Percentiles rank a stretch among this genome's conserved stretches.
These are phyloP conservation scores for Pandemis corylana DNA, from an alignment of 2,888 invertebrate species.

Conservation along the genomic window DNA sequence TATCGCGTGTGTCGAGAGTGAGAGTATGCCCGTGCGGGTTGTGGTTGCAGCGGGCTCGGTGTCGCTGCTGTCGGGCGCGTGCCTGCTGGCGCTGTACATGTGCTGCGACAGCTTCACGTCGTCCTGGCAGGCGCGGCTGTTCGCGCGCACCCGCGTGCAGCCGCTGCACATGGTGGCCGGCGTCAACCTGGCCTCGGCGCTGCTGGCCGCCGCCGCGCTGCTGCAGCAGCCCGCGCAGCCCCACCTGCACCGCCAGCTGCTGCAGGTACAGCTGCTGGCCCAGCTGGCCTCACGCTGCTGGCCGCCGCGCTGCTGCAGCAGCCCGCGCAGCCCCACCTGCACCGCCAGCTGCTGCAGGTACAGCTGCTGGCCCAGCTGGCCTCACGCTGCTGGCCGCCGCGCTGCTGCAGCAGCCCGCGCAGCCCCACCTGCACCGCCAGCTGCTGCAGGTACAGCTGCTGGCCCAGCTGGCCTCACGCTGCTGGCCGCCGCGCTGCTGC, in stretches of 20 bases:
- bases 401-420: slow-evolving; percentile 90
- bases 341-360: slow-evolving; percentile 95
- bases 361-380: slow-evolving; percentile 93
- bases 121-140: slow-evolving; percentile 98
- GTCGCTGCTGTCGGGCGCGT: background rate
- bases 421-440: slow-evolving; percentile 84
- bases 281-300: slow-evolving; percentile 61
- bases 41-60: background rate
- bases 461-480: slow-evolving; percentile 98
- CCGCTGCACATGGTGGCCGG: slow-evolving; percentile 95
- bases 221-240: slow-evolving; percentile 88
- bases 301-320: slow-evolving; percentile 96
- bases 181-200: slow-evolving; percentile 96
- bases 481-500: slow-evolving; percentile 93
- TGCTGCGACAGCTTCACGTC: slow-evolving; percentile 98
- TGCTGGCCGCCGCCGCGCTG: slow-evolving; percentile 94
- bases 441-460: slow-evolving; percentile 55
- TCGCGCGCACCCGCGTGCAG: slow-evolving; percentile 65
- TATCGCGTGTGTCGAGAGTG: no score
- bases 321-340: slow-evolving; percentile 89
- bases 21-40: no score
- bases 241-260: slow-evolving; percentile 70
- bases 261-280: background rate
- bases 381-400: slow-evolving; percentile 96
- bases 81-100: slow-evolving; percentile 96